Base-by-base conservation (phyloP, 64 coral and sea anemone genomes). In the Hydrozoanthus tunicans region DNA sequence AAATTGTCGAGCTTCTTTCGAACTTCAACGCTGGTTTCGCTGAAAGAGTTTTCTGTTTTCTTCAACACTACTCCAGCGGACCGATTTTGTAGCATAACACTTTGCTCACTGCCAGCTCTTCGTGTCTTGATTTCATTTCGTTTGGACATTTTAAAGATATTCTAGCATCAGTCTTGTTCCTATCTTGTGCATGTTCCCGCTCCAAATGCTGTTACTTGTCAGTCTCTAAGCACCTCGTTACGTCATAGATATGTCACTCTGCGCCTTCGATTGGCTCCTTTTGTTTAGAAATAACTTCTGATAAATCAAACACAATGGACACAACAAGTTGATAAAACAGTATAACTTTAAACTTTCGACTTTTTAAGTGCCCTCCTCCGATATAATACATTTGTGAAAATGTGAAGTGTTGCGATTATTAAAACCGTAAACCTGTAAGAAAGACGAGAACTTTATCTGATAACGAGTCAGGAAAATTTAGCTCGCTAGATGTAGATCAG, bases 1-100 rank as follows among this genome's bases (percentile, higher is more conserved):
- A 99, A 99, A 3, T 89, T 80, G 43, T 93, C 85, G 13, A 91
- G 62, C 58, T 90, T 94, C 78, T 90, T 94, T 90, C 90, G 70
- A 55, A 90, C 14, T 74, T 90, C 73, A n/a, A 96, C 92, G 67
- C 52, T 68, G 5, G 83, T 91, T 56, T 96, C 95, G 62, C 95
- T 96, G 25, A 89, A 59, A 56, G 91, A 59, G 51, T 4, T 74
- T 26, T 88, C 84, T 14, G 84, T 58, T 60, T 53, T 88, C 56
- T 88, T 88, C 66, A 88, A 73, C 6, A 60, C 24, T 15, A 73
- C 68, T 73, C 84, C 67, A 24, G 67, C 84, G 17, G 55, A 88
- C 74, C 69, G 84, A 56, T 56, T 9, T 8, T 88, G 69, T 58
- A 74, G 14, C 77, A 63, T 67, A 59, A 80, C 72, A 68, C 65